Conservation (phyloP, 2,888 invertebrate species). For the Trichacis sp. region DNA sequence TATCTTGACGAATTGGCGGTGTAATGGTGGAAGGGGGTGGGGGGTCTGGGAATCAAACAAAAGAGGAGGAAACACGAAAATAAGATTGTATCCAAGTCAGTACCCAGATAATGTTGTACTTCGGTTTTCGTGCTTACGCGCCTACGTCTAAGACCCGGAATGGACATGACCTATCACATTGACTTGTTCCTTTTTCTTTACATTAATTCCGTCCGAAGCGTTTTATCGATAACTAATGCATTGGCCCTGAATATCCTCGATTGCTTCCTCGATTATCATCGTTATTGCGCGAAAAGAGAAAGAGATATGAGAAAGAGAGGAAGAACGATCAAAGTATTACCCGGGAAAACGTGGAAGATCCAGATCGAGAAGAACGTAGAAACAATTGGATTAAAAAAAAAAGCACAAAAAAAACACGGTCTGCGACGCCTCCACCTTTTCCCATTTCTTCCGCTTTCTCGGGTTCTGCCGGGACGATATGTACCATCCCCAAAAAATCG, state of each 20-base stretch:
- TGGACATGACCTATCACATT: constrained; percentile 44
- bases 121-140: constrained; percentile 13
- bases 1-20: constrained; percentile 28
- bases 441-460: constrained; percentile 14
- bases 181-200: constrained; percentile 8
- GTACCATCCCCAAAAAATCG: constrained; percentile 29
- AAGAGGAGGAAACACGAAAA: constrained; percentile 6
- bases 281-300: constrained; percentile 14
- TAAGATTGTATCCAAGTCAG: too few relatives aligned
- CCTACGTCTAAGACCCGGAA: constrained; percentile 35
- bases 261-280: constrained; percentile 13
- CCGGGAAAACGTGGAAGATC: too few relatives aligned
- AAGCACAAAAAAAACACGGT: too few relatives aligned
- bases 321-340: constrained; percentile 25
- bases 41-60: constrained; percentile 21
- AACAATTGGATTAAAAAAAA: too few relatives aligned
- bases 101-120: constrained; percentile 13
- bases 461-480: constrained; percentile 30
- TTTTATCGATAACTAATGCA: too few relatives aligned
- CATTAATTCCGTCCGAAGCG: background rate
- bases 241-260: constrained; percentile 1
- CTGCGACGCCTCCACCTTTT: constrained; percentile 6
- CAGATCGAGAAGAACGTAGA: too few relatives aligned
- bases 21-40: constrained; percentile 38
- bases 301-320: constrained; percentile 17